phyloP scores from a whole-genome alignment of 2,113 vertebrate species.

The Pseudorasbora parva region DNA sequence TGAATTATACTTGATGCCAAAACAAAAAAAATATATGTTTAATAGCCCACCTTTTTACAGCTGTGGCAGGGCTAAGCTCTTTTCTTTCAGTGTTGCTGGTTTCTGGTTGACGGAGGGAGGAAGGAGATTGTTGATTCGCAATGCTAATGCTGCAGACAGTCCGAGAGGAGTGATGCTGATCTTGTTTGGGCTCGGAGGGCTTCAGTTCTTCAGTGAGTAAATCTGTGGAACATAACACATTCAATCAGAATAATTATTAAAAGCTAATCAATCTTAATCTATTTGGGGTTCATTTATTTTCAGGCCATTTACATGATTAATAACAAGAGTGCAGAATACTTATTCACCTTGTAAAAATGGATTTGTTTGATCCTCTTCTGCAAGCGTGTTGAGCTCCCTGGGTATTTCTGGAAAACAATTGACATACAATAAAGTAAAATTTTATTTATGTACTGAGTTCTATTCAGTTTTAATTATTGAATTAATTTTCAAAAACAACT shows the following conservation, averaged over 20 bases:
- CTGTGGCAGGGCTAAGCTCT: not conserved
- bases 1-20: not conserved
- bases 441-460: not conserved
- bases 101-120: conserved; percentile 37
- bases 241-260: not conserved
- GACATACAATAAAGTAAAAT: not conserved
- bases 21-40: not conserved
- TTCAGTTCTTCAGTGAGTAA: not conserved
- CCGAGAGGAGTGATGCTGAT: conserved; percentile 39
- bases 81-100: conserved; percentile 18
- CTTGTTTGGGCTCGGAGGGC: conserved; percentile 5
- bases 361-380: conserved; percentile 51
- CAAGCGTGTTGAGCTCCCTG: conserved; percentile 55
- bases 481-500: not conserved
- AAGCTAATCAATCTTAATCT: not conserved
- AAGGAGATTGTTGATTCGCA: conserved; percentile 40
- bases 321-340: not conserved
- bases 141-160: conserved; percentile 51
- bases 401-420: conserved; percentile 48
- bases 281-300: not conserved
- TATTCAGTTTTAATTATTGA: not conserved
- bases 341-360: conserved; percentile 36
- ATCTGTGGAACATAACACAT: conserved; percentile 20
- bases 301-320: not conserved
- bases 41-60: conserved; percentile 11